phyloP scores from a whole-genome alignment of 2,113 vertebrate genomes.

The Dasyornis broadbenti region DNA sequence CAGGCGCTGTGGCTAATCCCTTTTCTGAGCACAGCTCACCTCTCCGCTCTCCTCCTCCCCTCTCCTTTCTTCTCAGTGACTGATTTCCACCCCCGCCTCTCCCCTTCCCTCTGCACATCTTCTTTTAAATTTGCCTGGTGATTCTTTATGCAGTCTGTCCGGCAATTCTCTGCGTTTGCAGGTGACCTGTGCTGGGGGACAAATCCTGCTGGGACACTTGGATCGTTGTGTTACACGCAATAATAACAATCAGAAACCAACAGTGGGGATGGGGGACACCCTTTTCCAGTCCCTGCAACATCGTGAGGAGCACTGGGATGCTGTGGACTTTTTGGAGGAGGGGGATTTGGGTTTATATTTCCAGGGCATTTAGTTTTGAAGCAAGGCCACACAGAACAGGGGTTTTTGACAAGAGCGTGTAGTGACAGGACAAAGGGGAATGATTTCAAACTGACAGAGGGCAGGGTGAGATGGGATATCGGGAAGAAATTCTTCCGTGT shows the following conservation, averaged over 20 bases:
- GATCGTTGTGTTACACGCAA: accelerated
- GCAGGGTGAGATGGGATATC: no score
- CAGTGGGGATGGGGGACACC: neutral
- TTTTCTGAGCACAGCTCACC: neutral
- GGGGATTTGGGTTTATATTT: neutral
- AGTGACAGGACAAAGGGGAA: neutral
- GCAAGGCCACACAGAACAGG: neutral
- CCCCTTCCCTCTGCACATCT: neutral
- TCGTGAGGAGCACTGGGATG: accelerated
- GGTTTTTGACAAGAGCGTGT: neutral
- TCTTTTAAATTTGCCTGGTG: neutral
- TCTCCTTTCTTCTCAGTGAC: neutral
- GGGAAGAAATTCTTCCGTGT: neutral
- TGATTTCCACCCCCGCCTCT: neutral
- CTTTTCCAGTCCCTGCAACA: neutral
- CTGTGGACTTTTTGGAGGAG: neutral
- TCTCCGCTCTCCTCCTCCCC: neutral
- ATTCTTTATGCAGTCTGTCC: neutral
- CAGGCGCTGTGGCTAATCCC: neutral
- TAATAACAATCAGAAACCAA: accelerated
- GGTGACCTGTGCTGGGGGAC: neutral
- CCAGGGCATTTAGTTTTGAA: neutral
- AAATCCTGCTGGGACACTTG: neutral
- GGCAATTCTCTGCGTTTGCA: neutral
- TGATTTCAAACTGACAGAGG: neutral